These are phyloP conservation scores for Drosophila nebulosa DNA, from an alignment of 1,140 invertebrate species.

Conservation along the genomic window DNA sequence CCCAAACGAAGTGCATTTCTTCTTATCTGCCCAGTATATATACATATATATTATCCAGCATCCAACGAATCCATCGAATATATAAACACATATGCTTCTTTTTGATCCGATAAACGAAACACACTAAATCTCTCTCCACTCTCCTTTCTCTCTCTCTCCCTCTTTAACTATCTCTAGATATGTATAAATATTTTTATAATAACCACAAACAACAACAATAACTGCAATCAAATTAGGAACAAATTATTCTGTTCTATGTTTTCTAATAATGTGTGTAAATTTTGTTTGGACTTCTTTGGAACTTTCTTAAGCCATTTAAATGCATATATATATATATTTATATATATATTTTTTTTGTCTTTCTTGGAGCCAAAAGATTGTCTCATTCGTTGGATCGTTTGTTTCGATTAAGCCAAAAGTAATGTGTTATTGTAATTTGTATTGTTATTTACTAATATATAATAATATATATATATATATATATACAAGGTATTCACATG, in stretches of 20 bases:
- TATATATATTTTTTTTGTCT: constrained; percentile 22
- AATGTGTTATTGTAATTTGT: constrained; percentile 79
- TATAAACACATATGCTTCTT: constrained; percentile 9
- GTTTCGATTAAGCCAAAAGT: constrained; percentile 75
- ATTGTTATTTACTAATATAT: constrained; percentile 71
- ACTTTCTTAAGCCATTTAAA: constrained; percentile 27
- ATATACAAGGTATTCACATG: no score
- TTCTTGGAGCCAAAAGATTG: constrained; percentile 39
- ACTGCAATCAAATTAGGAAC: constrained; percentile 42
- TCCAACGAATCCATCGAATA: constrained; percentile 46
- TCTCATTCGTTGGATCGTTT: constrained; percentile 48
- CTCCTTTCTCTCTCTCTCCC: no score
- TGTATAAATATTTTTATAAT: constrained; percentile 71
- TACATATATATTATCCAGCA: no score
- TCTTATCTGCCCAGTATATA: constrained; percentile 43
- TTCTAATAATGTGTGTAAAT: background rate
- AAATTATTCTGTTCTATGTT: constrained; percentile 55
- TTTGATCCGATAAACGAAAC: no score
- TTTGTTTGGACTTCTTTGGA: background rate
- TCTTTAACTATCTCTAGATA: no score
- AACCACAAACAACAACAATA: constrained; percentile 20
- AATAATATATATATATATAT: constrained; percentile 9
- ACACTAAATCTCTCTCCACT: no score
- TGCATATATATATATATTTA: no score
- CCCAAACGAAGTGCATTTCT: constrained; percentile 58